phyloP scores from a whole-genome alignment of 2,888 invertebrate genomes.

The Caenorhabditis auriculariae region DNA sequence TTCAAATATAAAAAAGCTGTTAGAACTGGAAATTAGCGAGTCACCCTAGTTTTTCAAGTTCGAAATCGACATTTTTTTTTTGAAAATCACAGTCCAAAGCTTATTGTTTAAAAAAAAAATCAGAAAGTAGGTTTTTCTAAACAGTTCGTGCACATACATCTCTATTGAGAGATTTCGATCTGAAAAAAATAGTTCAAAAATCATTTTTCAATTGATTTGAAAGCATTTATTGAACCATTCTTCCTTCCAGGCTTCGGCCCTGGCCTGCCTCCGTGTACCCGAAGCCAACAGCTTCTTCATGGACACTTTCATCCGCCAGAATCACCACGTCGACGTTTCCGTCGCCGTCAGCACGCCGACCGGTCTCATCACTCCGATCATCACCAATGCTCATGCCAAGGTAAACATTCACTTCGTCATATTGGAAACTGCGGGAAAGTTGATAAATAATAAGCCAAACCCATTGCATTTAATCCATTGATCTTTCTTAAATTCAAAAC shows the following conservation, averaged over 20 bases:
- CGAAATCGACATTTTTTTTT: no score
- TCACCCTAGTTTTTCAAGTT: no score
- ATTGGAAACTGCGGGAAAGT: no score
- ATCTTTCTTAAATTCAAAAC: not conserved
- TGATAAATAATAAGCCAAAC: no score
- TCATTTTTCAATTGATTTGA: slow-evolving; percentile 69
- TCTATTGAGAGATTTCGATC: not conserved
- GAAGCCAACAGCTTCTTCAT: slow-evolving; percentile 92
- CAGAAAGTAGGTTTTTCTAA: no score
- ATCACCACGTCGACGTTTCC: slow-evolving; percentile 80
- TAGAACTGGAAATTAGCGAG: no score
- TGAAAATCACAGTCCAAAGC: no score
- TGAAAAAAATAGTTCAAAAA: slow-evolving; percentile 43
- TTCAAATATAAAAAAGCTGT: no score
- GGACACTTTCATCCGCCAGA: slow-evolving; percentile 74
- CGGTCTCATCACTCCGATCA: slow-evolving; percentile 94
- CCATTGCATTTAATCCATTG: no score
- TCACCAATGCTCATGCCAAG: slow-evolving; percentile 70
- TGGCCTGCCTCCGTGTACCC: slow-evolving; percentile 66
- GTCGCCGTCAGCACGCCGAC: slow-evolving; percentile 93
- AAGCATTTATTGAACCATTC: slow-evolving; percentile 70
- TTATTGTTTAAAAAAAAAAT: no score
- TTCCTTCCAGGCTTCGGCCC: slow-evolving; percentile 69
- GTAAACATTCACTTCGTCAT: no score
- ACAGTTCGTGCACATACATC: no score